These are phyloP conservation scores for Phrynocephalus forsythii DNA, from an alignment of 2,797 vertebrate species.

Conservation along the genomic window DNA sequence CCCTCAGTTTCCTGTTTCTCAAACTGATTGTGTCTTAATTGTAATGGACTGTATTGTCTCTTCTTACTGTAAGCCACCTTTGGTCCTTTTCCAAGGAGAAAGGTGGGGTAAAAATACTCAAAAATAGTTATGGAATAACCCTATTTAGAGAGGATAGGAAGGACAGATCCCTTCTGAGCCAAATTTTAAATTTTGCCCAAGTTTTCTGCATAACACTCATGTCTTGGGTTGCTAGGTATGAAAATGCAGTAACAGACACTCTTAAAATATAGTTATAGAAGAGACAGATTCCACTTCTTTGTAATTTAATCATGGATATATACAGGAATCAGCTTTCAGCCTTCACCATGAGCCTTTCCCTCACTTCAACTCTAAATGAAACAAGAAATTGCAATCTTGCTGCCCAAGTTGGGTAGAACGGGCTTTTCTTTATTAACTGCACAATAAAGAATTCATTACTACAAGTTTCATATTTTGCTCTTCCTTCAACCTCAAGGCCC, in stretches of 20 bases:
- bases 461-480: neutral
- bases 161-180: neutral
- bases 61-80: no score
- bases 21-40: no score
- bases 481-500: neutral
- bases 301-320: conserved; percentile 2
- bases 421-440: neutral
- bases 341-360: neutral
- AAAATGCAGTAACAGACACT: neutral
- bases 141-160: neutral
- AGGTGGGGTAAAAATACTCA: no score
- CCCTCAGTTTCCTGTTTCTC: no score
- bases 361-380: neutral
- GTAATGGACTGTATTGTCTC: no score
- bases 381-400: neutral
- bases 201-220: neutral
- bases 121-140: neutral
- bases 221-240: neutral
- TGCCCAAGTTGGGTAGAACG: neutral
- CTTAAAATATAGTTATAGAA: neutral
- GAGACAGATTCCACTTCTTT: neutral
- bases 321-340: neutral
- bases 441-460: neutral
- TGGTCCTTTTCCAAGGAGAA: no score
- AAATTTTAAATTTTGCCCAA: neutral